Evolutionary conservation across 2,113 vertebrate species (phyloP).

Genomic region (Rhombomys opimus): DNA sequence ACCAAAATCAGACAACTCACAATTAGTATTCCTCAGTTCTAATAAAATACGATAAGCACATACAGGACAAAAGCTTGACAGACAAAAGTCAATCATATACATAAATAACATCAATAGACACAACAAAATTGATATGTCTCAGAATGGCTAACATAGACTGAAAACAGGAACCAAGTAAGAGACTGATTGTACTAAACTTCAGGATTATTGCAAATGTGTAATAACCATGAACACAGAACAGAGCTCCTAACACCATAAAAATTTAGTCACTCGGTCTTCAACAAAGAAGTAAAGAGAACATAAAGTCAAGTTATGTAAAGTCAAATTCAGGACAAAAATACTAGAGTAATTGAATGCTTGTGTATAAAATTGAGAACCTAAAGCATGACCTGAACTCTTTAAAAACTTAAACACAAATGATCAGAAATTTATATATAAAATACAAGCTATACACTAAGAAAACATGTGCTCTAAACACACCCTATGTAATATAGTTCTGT

Average conservation of each 20-base stretch:
- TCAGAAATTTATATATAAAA: not conserved
- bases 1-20: not conserved
- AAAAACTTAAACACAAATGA: not conserved
- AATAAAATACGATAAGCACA: not conserved
- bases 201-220: not conserved
- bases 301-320: not conserved
- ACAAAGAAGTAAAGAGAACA: not conserved
- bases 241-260: not conserved
- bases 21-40: not conserved
- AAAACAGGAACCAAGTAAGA: not conserved
- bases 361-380: not conserved
- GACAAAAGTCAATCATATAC: not conserved
- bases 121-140: not conserved
- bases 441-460: not conserved
- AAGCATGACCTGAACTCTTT: not conserved
- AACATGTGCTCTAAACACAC: not conserved
- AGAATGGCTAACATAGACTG: not conserved
- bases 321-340: not conserved
- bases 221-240: not conserved
- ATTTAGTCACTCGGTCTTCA: not conserved
- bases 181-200: not conserved
- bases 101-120: not conserved
- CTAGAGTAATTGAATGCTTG: not conserved
- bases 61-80: not conserved
- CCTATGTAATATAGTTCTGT: not conserved